Evolutionary conservation across 2,888 invertebrate species (phyloP), one percentile per base, ranked within the genome.

Genomic region (Drosophila yooni): DNA sequence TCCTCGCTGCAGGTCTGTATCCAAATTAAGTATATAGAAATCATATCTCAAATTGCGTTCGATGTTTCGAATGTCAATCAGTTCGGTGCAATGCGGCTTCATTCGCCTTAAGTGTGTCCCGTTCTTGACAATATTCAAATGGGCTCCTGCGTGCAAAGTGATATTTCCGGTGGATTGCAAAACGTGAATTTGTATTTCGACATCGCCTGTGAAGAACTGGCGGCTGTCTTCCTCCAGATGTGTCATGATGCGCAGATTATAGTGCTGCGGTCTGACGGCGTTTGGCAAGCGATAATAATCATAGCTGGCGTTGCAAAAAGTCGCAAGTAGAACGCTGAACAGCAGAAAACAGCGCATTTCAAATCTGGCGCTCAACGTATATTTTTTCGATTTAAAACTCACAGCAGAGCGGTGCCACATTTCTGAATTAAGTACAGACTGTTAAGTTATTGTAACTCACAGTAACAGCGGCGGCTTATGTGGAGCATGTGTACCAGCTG

Each of bases 11-110:
- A 97, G 81, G 0, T 88, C 66, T 18, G 93, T 85, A 0, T 93
- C 94, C 51, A 96, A 83, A 6, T 92, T 81, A 38, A 96, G 92
- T 0, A 94, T 94, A 70, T 95, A 92, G 84, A 96, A 95, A 83
- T 96, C 95, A 88, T 94, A 94, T 0, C 94, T 94, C 0, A 74
- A 25, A n/a, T 88, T 88, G 5, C 86, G 70, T 25, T 94, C 93
- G 7, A 95, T 94, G 2, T 93, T 89, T 7, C 82, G 82, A 6
- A 94, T 84, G 40, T 86, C 21, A 10, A 82, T 27, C 7, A n/a
- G 15, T 1, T 57, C 50, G 27, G 34, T 18, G 50, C 60, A 70
- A 18, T 65, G 11, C 8, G 40, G 31, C 11, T 29, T 56, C 3
- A 18, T 2, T 15, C 34, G 8, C 1, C 50, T 48, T 10, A 78